Evolutionary conservation across 2,888 invertebrate species (phyloP).

Genomic region (Sicus ferrugineus): DNA sequence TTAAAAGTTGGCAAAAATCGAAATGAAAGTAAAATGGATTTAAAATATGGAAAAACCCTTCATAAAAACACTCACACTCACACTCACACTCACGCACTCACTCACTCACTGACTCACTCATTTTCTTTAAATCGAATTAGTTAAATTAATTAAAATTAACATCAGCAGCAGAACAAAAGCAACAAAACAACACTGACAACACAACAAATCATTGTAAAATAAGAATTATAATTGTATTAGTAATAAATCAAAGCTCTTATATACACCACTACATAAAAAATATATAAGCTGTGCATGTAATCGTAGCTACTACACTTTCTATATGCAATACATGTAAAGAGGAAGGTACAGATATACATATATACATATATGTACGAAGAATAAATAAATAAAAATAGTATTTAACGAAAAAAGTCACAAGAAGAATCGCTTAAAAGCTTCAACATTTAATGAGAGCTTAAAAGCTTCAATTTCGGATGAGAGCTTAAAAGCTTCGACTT

Average conservation of each 20-base stretch:
- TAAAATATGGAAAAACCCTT: background rate
- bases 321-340: conserved; percentile 11
- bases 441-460: background rate
- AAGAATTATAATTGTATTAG: conserved; percentile 14
- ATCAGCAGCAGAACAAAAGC: background rate
- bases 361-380: conserved; percentile 37
- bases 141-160: background rate
- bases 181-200: background rate
- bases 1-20: background rate
- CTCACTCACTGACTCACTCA: conserved; percentile 45
- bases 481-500: background rate
- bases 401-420: conserved; percentile 35
- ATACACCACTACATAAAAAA: background rate
- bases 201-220: conserved; percentile 5
- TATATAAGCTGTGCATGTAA: conserved; percentile 3
- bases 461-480: background rate
- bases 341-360: conserved; percentile 18
- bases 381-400: conserved; percentile 44
- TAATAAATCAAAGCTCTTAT: conserved; percentile 1
- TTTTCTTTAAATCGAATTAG: background rate
- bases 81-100: background rate
- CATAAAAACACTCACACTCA: background rate
- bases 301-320: conserved; percentile 10
- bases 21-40: background rate
- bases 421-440: background rate